A percentile compares a stretch with the other conserved stretches of the same genome.
phyloP scores from a whole-genome alignment of 2,797 vertebrate species.

The Schizopygopsis pylzovi region DNA sequence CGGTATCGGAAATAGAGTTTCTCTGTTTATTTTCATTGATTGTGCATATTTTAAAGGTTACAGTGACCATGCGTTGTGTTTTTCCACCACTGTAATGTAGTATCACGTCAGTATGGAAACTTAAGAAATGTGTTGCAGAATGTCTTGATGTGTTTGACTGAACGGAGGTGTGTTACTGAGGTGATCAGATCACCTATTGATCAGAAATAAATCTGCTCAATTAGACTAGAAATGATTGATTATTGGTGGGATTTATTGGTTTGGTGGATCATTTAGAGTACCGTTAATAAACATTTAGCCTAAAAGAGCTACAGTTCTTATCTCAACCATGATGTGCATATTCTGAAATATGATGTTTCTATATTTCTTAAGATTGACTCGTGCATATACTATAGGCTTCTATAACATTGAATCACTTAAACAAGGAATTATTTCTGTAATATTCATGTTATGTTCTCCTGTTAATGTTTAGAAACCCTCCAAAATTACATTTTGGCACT shows the following conservation, averaged over 20 bases:
- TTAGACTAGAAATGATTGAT: conserved; percentile 6
- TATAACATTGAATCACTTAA: neutral
- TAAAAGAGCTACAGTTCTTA: neutral
- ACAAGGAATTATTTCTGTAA: neutral
- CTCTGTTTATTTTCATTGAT: neutral
- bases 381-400: neutral
- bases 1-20: neutral
- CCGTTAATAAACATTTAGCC: neutral
- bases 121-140: neutral
- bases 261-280: neutral
- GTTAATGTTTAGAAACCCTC: neutral
- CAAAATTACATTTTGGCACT: neutral
- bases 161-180: neutral
- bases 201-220: neutral
- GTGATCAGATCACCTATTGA: conserved; percentile 10
- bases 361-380: neutral
- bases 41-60: conserved; percentile 7
- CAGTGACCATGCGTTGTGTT: neutral
- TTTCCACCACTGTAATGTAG: neutral
- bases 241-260: conserved; percentile 4
- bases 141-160: neutral
- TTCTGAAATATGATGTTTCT: neutral
- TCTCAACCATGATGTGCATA: neutral
- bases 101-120: neutral
- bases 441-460: neutral